Base-by-base conservation (phyloP, 2,888 invertebrate genomes). In the Poecilus cupreus region DNA sequence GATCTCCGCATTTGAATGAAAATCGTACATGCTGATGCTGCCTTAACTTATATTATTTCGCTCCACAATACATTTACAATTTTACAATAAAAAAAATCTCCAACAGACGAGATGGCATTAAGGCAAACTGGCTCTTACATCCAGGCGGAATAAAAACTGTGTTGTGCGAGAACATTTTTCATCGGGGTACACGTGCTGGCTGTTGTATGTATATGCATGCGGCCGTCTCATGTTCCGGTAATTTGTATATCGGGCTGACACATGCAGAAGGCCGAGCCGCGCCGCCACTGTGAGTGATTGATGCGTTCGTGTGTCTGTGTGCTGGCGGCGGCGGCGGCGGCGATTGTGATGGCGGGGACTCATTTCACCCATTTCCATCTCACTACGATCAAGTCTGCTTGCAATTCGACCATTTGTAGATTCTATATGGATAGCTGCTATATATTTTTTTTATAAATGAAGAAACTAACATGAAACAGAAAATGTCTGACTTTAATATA, bases 181-280 rank as follows among this genome's bases (percentile, higher is more conserved):
- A 57, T 57, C 24, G 22, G 10, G 10, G 57, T 57, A 57, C 57
- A 57, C 57, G 57, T 57, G 57, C 57, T 57, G n/a, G n/a, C n/a
- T n/a, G n/a, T n/a, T n/a, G 57, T 57, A 24, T 57, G 57, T 32
- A 76, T 54, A 54, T 76, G 75, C 54, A 76, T 76, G 54, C 54
- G 54, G 49, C 75, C 77, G 77, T 77, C 77, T 51, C 78, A 78
- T 78, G 78, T 78, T 78, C 78, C 64, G 78, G 78, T 78, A 64
- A 78, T 78, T 78, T 78, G 78, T 78, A 64, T 78, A 64, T 64
- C 60, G 60, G 22, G 57, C 64, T 78, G 78, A 78, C 78, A 78
- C 78, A 64, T 78, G 64, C 78, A 78, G 78, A 46, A 60, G 78
- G 46, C 22, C 26, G 74, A 22, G 20, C 49, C 18, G 18, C 51